Conservation (phyloP, 1,140 invertebrate species). For the Solenopsis fugax region DNA sequence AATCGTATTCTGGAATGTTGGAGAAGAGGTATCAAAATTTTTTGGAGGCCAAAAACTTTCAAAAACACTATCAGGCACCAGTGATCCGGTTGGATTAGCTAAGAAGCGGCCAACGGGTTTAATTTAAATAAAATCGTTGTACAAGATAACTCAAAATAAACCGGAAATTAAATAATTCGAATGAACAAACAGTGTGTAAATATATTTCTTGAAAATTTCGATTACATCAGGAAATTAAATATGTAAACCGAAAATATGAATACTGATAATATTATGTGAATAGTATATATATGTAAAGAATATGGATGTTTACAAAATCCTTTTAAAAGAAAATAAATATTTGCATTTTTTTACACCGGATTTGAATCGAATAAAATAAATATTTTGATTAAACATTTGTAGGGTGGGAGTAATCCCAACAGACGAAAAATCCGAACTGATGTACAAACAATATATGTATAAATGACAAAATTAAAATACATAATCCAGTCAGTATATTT, state of each 20-base stretch:
- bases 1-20: no score
- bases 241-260: no score
- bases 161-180: neutral
- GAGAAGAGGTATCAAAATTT: no score
- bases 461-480: neutral
- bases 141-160: neutral
- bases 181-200: neutral
- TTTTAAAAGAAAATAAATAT: neutral
- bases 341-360: neutral
- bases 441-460: neutral
- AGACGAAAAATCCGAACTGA: neutral
- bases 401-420: neutral
- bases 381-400: conserved; percentile 3
- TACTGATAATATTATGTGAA: no score
- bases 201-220: no score
- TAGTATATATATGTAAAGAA: no score
- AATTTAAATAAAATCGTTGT: conserved; percentile 2
- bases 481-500: neutral
- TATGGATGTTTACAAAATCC: neutral
- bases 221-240: no score
- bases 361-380: conserved; percentile 16
- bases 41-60: no score
- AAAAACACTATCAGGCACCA: no score
- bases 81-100: no score
- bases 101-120: neutral